Percentiles rank a stretch among this genome's conserved stretches.
Evolutionary conservation across 2,797 vertebrate genomes (phyloP).

Genomic region (Lepidocolaptes lacrymiger): DNA sequence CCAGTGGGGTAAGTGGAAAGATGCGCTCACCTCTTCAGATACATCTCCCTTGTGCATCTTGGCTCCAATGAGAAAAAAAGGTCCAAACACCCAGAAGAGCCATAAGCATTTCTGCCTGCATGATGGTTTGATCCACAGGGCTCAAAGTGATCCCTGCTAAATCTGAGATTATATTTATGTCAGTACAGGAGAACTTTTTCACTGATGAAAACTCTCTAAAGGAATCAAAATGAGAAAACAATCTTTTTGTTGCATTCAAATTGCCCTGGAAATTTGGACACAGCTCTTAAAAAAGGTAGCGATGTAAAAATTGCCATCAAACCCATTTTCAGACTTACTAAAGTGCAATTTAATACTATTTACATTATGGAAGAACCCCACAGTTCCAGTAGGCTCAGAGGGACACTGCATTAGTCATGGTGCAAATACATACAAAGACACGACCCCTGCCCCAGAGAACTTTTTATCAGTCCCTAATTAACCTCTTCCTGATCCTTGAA

Average conservation of each 20-base stretch:
- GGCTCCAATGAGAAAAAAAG: not conserved
- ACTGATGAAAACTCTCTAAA: not conserved
- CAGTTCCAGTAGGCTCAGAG: not conserved
- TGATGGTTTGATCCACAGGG: not conserved
- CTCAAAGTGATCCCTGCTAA: not conserved
- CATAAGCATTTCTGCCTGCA: not conserved
- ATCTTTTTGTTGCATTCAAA: not conserved
- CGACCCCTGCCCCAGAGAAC: slow-evolving; percentile 24
- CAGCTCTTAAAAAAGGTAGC: not conserved
- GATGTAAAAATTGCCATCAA: not conserved
- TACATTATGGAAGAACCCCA: not conserved
- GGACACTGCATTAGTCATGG: slow-evolving; percentile 1
- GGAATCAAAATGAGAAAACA: not conserved
- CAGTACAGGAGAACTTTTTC: not conserved
- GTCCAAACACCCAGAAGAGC: not conserved
- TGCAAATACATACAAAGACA: not conserved
- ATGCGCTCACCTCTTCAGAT: not conserved
- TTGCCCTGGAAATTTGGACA: not conserved
- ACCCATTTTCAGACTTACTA: not conserved
- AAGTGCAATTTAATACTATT: not conserved
- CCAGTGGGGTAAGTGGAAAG: not conserved
- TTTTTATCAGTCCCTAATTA: slow-evolving; percentile 62
- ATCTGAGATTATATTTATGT: not conserved
- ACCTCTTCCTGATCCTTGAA: slow-evolving; percentile 51
- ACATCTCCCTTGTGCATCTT: not conserved